Evolutionary conservation across 2,113 vertebrate genomes (phyloP).

Genomic region (Arothron firmamentum): DNA sequence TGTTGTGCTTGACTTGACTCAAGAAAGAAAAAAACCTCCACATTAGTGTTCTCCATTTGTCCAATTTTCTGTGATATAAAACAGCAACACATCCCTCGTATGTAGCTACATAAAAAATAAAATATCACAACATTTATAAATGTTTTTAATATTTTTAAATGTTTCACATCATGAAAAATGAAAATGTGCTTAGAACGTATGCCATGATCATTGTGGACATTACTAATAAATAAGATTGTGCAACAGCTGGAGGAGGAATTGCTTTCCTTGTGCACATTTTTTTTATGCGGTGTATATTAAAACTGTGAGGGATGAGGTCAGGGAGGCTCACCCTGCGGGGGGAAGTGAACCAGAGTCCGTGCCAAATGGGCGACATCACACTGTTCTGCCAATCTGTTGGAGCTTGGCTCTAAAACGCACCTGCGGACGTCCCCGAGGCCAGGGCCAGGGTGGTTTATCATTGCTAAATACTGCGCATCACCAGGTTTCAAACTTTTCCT

Average conservation of each 20-base stretch:
- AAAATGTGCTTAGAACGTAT: too few species aligned
- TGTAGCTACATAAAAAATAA: too few species aligned
- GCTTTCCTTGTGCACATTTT: not conserved
- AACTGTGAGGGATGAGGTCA: conserved; percentile 59
- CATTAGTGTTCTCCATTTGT: too few species aligned
- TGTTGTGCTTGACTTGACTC: too few species aligned
- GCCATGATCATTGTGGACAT: too few species aligned
- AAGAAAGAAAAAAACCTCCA: too few species aligned
- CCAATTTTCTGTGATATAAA: too few species aligned
- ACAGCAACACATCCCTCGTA: too few species aligned
- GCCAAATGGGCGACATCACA: conserved; percentile 73
- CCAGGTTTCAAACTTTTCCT: conserved; percentile 34
- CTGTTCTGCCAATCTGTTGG: conserved; percentile 77
- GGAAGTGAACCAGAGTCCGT: conserved; percentile 54
- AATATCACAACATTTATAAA: too few species aligned
- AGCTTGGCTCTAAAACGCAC: conserved; percentile 69
- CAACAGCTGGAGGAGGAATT: not conserved
- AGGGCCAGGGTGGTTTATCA: conserved; percentile 59
- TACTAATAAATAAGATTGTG: not conserved
- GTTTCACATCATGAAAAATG: too few species aligned
- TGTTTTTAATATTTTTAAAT: too few species aligned
- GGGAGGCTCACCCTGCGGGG: conserved; percentile 62
- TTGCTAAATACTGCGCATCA: conserved; percentile 42
- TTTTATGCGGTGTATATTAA: conserved; percentile 10
- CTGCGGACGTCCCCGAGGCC: conserved; percentile 55